Evolutionary conservation across 2,113 vertebrate species (phyloP), one percentile per base, ranked within the genome.

Genomic region (Laticauda laticaudata): DNA sequence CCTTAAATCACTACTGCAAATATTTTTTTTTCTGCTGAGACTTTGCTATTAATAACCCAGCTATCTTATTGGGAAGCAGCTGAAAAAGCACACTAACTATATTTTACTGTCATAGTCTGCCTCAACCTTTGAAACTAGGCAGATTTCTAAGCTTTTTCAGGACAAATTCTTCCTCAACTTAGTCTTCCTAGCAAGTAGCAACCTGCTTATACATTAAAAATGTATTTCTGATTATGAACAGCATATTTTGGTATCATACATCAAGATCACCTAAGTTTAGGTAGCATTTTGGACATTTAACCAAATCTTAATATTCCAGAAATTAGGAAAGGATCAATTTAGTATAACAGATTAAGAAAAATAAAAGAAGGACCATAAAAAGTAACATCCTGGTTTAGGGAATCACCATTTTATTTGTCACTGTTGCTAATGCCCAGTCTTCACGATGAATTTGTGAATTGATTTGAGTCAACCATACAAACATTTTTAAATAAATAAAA

Each of bases 21-120:
- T 53, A 87, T 95, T 93, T 96, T 93, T 97, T 96, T 93, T 97
- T 95, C 93, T 97, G 95, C 95, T 95, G 95, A 96, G 96, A 94
- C 93, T 96, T 93, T 94, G 92, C 88, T 95, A 95, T 93, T 96
- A 95, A 90, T 95, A 93, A 94, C 57, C 96, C 34, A 94, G 90
- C 92, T 96, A 90, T 93, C 92, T 95, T 95, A 75, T 20, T 95
- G 91, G 93, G 95, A 95, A 92, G 81, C 89, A 94, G 91, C 61
- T 96, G 75, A 85, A 90, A 93, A 95, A 93, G 92, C 95, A 89
- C 34, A 90, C n/a, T 91, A 69, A 92, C 91, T 94, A 59, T 93
- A 94, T 93, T 87, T 87, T 93, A 86, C 89, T 93, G 20, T 92
- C 64, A 94, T 95, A 81, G 69, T 94, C 53, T 96, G 89, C 23